A percentile compares a stretch with the other conserved stretches of the same genome.
Evolutionary conservation across 2,797 vertebrate genomes (phyloP).

Genomic region (Hemitrygon akajei): DNA sequence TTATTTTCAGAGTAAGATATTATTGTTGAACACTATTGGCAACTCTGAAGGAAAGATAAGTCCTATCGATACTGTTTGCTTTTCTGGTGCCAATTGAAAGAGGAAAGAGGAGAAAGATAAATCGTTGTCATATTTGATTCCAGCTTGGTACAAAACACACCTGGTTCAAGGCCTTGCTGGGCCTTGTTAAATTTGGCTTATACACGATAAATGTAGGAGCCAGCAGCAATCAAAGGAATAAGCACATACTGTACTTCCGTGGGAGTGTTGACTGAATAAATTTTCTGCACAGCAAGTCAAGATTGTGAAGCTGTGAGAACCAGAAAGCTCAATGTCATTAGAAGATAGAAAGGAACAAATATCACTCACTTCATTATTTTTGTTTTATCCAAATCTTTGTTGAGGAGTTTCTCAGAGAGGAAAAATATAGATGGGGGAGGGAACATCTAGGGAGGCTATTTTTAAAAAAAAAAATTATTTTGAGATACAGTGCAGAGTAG

Average conservation of each 20-base stretch:
- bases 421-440: not conserved
- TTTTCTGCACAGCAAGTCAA: conserved; percentile 20
- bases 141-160: conserved; percentile 6
- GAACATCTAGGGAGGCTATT: no score
- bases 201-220: conserved; percentile 15
- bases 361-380: not conserved
- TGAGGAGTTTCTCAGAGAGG: not conserved
- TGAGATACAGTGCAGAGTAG: no score
- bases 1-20: not conserved
- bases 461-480: no score
- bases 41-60: not conserved
- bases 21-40: not conserved
- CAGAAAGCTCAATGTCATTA: not conserved
- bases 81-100: not conserved
- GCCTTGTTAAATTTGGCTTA: conserved; percentile 20
- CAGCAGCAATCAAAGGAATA: conserved; percentile 22
- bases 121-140: conserved; percentile 26
- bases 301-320: conserved; percentile 29
- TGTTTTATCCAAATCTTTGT: not conserved
- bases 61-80: not conserved
- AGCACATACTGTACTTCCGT: conserved; percentile 29
- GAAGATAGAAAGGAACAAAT: conserved; percentile 12
- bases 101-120: not conserved
- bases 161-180: conserved; percentile 21
- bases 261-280: conserved; percentile 25